Conservation (phyloP, 2,797 vertebrate species). For the Decapterus maruadsi region DNA sequence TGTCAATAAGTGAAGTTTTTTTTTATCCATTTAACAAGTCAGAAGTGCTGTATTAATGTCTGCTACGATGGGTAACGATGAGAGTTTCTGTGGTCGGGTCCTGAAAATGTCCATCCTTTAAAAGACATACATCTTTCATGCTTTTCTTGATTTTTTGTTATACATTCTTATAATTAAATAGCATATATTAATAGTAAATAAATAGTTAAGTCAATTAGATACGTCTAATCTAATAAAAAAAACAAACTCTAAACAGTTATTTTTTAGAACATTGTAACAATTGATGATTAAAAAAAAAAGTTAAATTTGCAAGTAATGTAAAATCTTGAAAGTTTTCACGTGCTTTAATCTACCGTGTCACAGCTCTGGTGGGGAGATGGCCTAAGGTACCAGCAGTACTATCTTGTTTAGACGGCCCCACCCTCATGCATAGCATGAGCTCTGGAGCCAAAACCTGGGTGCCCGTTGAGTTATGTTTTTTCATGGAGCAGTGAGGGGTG, state of each 20-base stretch:
- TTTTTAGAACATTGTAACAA: background rate
- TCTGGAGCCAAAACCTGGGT: background rate
- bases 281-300: background rate
- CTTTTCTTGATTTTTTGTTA: conserved; percentile 3
- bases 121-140: background rate
- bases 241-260: background rate
- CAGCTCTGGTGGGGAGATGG: too few species aligned
- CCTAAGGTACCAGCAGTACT: background rate
- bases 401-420: background rate
- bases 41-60: background rate
- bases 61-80: conserved; percentile 7
- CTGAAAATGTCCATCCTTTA: conserved; percentile 22
- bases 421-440: background rate
- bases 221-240: too few species aligned
- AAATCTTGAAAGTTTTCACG: background rate
- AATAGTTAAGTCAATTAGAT: too few species aligned
- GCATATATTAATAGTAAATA: too few species aligned
- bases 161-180: too few species aligned
- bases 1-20: conserved; percentile 56
- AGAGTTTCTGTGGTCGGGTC: conserved; percentile 15
- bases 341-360: background rate
- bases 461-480: too few species aligned
- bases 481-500: background rate
- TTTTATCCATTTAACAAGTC: conserved; percentile 43
- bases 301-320: too few species aligned